phyloP scores from a whole-genome alignment of 2,113 vertebrate genomes.

The Odocoileus virginianus region DNA sequence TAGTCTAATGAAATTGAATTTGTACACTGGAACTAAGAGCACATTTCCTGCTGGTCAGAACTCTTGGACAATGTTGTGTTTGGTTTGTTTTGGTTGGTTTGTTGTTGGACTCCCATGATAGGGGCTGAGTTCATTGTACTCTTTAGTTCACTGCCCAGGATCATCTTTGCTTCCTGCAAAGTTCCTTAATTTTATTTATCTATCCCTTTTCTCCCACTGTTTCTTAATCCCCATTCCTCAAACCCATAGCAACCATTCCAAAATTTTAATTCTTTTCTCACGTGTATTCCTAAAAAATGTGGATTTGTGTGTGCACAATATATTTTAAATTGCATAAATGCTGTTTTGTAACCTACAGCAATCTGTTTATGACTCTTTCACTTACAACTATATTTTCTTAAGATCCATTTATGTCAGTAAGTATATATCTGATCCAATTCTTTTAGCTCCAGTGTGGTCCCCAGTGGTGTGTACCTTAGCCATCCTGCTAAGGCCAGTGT shows the following conservation, averaged over 20 bases:
- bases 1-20: not conserved
- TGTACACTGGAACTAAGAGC: not conserved
- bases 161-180: not conserved
- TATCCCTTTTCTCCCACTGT: not conserved
- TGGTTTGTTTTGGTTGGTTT: not conserved
- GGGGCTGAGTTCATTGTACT: not conserved
- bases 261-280: not conserved
- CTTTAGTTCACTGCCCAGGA: no score
- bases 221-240: not conserved
- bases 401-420: not conserved
- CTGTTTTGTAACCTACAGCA: rapidly evolving
- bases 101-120: not conserved
- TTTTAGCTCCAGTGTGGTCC: rapidly evolving
- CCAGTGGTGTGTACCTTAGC: not conserved
- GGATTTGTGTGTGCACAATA: not conserved
- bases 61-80: not conserved
- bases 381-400: not conserved
- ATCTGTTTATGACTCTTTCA: not conserved
- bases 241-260: not conserved
- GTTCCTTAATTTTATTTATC: not conserved
- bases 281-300: not conserved
- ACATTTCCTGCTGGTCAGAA: not conserved
- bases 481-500: not conserved
- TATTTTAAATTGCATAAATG: not conserved
- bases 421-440: not conserved